A percentile compares a stretch with the other conserved stretches of the same genome.
Conservation (phyloP, 1,140 invertebrate genomes). For the Coelopa frigida region DNA sequence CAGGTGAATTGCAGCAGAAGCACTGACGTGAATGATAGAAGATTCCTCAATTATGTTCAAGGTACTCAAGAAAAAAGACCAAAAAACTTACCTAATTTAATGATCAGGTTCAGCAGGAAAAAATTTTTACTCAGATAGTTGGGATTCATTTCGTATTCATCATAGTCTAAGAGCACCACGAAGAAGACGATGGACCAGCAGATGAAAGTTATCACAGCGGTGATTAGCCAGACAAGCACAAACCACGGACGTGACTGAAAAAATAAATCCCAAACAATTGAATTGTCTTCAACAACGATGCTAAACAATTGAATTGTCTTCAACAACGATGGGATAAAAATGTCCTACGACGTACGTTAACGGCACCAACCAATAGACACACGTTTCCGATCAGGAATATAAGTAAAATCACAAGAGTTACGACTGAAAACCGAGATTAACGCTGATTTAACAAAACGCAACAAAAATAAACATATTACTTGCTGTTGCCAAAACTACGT, state of each 20-base stretch:
- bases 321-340: neutral
- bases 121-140: constrained; percentile 19
- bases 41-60: neutral
- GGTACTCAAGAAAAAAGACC: too few species aligned
- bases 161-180: constrained; percentile 30
- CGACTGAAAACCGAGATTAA: neutral
- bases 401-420: constrained; percentile 18
- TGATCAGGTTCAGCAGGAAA: constrained; percentile 20
- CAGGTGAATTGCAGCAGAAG: constrained; percentile 23
- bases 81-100: constrained; percentile 22
- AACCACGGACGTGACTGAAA: constrained; percentile 21
- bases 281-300: too few species aligned
- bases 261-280: too few species aligned
- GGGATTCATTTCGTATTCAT: constrained; percentile 23
- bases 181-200: constrained; percentile 27
- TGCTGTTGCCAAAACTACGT: too few species aligned
- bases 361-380: constrained; percentile 23
- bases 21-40: constrained; percentile 14
- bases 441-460: neutral
- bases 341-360: constrained; percentile 17
- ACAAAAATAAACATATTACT: too few species aligned
- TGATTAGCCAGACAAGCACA: constrained; percentile 25
- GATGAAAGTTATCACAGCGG: constrained; percentile 19
- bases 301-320: too few species aligned
- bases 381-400: constrained; percentile 21